A percentile compares a stretch with the other conserved stretches of the same genome.
phyloP scores from a whole-genome alignment of 2,113 vertebrate species.

The Setophaga kirtlandii region DNA sequence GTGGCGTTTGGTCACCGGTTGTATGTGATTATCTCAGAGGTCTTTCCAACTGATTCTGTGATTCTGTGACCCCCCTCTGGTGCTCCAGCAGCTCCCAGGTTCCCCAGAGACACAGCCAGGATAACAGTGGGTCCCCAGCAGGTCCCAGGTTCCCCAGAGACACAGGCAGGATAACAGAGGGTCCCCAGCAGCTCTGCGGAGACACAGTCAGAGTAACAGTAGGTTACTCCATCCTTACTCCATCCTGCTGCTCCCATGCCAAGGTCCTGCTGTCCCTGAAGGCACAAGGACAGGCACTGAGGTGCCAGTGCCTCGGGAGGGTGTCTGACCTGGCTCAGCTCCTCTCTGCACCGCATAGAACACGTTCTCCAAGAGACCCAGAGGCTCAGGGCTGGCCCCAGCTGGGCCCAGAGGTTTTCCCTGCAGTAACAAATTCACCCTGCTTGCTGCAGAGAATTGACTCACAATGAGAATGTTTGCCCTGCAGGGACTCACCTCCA shows the following conservation, averaged over 20 bases:
- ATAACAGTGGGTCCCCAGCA: too few species aligned
- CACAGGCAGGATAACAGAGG: too few species aligned
- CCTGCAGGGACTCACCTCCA: not conserved
- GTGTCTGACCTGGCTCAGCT: too few species aligned
- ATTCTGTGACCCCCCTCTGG: not conserved
- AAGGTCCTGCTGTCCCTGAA: accelerated
- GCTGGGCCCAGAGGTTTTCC: not conserved
- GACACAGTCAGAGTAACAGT: too few species aligned
- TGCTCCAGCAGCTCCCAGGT: accelerated
- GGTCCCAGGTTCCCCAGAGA: too few species aligned
- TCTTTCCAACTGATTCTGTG: not conserved
- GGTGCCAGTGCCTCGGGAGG: too few species aligned
- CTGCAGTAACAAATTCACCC: not conserved
- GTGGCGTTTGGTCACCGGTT: not conserved
- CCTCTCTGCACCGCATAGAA: accelerated
- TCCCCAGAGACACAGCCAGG: too few species aligned
- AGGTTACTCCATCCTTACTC: too few species aligned
- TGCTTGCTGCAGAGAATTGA: not conserved
- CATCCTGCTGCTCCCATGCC: accelerated
- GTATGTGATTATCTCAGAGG: accelerated
- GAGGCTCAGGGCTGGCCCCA: not conserved
- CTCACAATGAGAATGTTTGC: accelerated
- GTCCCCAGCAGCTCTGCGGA: too few species aligned
- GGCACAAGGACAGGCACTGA: too few species aligned
- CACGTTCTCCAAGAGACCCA: accelerated